Percentiles rank a stretch among this genome's conserved stretches.
Conservation (phyloP, 2,113 vertebrate genomes). For the Silurus glanis region DNA sequence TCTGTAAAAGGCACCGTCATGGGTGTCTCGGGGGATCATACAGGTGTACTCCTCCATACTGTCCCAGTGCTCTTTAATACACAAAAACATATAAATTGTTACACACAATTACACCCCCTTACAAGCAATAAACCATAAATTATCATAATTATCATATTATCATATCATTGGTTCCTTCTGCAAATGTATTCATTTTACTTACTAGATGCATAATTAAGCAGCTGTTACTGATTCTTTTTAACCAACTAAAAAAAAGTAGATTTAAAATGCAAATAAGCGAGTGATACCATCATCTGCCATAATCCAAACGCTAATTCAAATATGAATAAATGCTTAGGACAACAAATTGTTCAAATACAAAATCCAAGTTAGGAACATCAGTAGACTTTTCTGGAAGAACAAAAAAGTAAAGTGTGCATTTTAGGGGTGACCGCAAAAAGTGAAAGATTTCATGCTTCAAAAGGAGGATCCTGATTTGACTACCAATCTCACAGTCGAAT, state of each 20-base stretch:
- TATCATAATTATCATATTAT: too few species aligned
- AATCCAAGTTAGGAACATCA: background rate
- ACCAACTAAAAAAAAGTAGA: background rate
- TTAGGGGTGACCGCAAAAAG: too few species aligned
- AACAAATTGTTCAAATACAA: background rate
- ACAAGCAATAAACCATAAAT: background rate
- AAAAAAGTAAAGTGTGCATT: background rate
- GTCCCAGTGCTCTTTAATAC: slow-evolving; percentile 89
- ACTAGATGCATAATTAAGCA: background rate
- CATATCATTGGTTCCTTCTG: background rate
- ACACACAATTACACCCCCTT: too few species aligned
- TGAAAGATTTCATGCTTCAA: too few species aligned
- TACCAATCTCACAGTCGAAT: too few species aligned
- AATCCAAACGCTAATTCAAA: background rate
- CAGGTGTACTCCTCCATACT: slow-evolving; percentile 99
- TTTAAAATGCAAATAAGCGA: background rate
- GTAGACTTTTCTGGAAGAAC: background rate
- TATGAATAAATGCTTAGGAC: background rate
- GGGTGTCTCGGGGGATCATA: slow-evolving; percentile 97
- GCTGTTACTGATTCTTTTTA: background rate
- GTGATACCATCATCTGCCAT: background rate
- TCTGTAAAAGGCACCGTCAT: slow-evolving; percentile 95
- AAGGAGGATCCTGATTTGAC: too few species aligned
- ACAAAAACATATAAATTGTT: background rate
- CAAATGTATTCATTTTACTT: background rate